Evolutionary conservation across 2,797 vertebrate genomes (phyloP).

Genomic region (Dromococcyx pavoninus): DNA sequence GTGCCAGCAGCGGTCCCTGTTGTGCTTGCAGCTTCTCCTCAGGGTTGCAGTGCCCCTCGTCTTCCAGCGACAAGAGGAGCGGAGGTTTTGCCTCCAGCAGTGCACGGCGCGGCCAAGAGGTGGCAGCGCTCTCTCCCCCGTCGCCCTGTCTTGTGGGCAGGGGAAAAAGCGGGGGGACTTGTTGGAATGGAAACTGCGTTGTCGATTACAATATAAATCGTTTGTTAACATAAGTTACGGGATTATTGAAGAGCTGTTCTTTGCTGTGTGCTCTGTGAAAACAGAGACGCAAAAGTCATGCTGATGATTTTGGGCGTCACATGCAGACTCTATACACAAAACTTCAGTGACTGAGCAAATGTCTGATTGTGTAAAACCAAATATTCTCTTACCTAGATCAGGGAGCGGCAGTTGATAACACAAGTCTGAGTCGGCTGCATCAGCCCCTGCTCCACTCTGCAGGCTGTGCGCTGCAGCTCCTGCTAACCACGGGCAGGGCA

Average conservation of each 20-base stretch:
- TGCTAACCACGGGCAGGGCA: neutral
- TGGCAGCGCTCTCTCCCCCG: constrained; percentile 65
- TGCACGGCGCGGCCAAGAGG: constrained; percentile 43
- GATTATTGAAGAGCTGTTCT: neutral
- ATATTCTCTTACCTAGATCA: neutral
- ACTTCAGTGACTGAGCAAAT: neutral
- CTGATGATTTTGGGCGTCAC: neutral
- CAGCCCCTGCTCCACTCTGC: neutral
- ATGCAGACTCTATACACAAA: neutral
- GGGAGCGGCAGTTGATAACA: neutral
- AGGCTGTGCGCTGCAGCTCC: neutral
- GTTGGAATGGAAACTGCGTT: neutral
- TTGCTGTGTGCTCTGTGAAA: neutral
- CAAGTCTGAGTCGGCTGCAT: neutral
- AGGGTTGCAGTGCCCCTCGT: fast-evolving
- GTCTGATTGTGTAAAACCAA: neutral
- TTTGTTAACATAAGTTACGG: neutral
- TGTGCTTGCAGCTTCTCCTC: too few relatives aligned
- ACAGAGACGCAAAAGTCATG: fast-evolving
- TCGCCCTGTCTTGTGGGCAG: neutral
- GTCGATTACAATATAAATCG: fast-evolving
- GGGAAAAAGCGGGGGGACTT: fast-evolving
- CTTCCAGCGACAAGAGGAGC: fast-evolving
- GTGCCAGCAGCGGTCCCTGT: neutral
- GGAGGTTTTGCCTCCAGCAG: neutral